Conservation (phyloP, 2,797 vertebrate species). For the Acropternis orthonyx region DNA sequence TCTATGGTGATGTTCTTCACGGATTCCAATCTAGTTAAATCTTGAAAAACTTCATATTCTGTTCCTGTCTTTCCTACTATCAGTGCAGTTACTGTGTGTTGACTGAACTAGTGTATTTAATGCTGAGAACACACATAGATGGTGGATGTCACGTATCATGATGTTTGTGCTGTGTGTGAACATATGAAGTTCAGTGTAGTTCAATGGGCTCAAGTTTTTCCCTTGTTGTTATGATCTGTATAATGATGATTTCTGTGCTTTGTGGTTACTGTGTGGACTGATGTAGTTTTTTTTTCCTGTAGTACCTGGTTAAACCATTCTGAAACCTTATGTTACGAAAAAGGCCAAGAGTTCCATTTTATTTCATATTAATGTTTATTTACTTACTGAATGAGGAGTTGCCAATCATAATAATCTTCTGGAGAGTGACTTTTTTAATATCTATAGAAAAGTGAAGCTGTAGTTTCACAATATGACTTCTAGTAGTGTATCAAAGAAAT, state of each 20-base stretch:
- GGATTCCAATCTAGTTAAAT: background rate
- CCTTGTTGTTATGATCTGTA: background rate
- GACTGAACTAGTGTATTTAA: background rate
- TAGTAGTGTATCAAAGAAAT: background rate
- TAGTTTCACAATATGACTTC: background rate
- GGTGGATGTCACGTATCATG: rapidly evolving
- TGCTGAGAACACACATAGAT: background rate
- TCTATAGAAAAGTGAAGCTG: background rate
- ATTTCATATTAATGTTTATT: background rate
- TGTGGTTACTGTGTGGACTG: background rate
- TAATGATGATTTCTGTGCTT: background rate
- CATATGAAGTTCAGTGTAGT: rapidly evolving
- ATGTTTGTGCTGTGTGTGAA: background rate
- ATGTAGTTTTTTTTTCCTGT: background rate
- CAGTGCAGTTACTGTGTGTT: background rate
- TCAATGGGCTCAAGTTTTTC: background rate
- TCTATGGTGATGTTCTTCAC: background rate
- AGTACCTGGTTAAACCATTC: background rate
- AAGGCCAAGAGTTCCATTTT: background rate
- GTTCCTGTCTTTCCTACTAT: background rate
- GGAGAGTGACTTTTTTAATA: background rate
- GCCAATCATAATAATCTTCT: background rate
- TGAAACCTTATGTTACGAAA: background rate
- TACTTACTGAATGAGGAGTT: background rate
- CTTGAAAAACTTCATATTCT: background rate